Evolutionary conservation across 53 echinoderm and acorn worm genomes (phyloP).

Genomic region (Apostichopus leukothele): DNA sequence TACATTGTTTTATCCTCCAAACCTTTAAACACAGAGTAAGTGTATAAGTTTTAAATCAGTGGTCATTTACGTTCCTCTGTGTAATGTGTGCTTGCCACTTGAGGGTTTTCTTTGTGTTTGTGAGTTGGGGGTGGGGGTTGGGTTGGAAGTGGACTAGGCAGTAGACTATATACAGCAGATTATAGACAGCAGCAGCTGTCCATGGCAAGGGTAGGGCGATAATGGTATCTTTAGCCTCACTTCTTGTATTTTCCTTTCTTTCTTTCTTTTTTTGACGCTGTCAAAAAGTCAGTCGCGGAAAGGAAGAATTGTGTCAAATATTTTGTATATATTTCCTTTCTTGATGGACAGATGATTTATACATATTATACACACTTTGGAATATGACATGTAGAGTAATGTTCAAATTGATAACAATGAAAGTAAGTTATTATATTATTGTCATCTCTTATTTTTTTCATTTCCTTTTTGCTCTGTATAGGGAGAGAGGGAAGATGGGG

Average conservation of each 20-base stretch:
- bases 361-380: slow-evolving; percentile 95
- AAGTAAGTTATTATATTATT: slow-evolving; percentile 85
- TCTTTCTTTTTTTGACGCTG: neutral
- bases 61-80: neutral
- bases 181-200: no score
- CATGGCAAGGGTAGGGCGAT: no score
- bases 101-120: no score
- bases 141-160: no score
- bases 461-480: no score
- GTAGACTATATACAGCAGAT: no score
- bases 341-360: slow-evolving; percentile 68
- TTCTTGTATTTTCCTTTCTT: neutral
- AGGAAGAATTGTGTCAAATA: slow-evolving; percentile 44
- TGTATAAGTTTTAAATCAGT: no score
- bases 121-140: no score
- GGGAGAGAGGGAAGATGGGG: no score
- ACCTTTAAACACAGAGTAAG: no score
- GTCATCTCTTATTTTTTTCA: no score
- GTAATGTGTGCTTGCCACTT: slow-evolving; percentile 18
- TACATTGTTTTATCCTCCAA: no score
- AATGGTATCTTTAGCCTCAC: neutral
- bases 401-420: slow-evolving; percentile 56
- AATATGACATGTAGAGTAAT: slow-evolving; percentile 99
- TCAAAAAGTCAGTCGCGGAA: slow-evolving; percentile 5
- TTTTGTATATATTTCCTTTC: slow-evolving; percentile 43